These are phyloP conservation scores for Apotomis capreana DNA, from an alignment of 2,888 invertebrate genomes.

Conservation along the genomic window DNA sequence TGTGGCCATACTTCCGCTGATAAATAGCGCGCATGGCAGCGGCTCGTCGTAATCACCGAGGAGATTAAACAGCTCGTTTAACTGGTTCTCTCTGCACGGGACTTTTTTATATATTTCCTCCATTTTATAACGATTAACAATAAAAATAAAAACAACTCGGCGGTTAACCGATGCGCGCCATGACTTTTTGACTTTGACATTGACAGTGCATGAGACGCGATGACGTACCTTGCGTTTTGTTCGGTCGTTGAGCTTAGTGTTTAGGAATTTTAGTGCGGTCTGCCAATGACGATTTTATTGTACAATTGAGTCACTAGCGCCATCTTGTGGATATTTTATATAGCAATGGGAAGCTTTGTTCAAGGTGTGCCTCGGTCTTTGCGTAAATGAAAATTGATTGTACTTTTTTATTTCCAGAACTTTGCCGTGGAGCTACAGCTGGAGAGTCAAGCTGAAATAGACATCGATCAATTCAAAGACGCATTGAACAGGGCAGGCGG, in stretches of 20 bases:
- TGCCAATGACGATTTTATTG: slow-evolving; percentile 48
- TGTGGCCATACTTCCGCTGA: slow-evolving; percentile 92
- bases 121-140: slow-evolving; percentile 63
- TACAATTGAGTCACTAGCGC: not conserved
- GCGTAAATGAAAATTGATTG: not conserved
- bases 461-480: slow-evolving; percentile 87
- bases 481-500: slow-evolving; percentile 89
- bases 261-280: slow-evolving; percentile 47
- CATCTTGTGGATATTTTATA: slow-evolving; percentile 14
- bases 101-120: slow-evolving; percentile 76
- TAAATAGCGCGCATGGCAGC: slow-evolving; percentile 87
- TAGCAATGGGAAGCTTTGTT: not conserved
- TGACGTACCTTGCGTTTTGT: slow-evolving; percentile 47
- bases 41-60: slow-evolving; percentile 84
- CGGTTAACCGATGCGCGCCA: slow-evolving; percentile 28
- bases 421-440: slow-evolving; percentile 90
- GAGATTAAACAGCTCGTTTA: slow-evolving; percentile 76
- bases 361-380: not conserved
- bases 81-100: slow-evolving; percentile 78
- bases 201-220: slow-evolving; percentile 8
- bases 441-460: slow-evolving; percentile 87
- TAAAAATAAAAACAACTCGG: slow-evolving; percentile 30
- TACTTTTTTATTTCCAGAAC: slow-evolving; percentile 82
- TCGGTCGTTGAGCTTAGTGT: slow-evolving; percentile 2
- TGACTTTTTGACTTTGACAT: slow-evolving; percentile 31